Conservation (phyloP, 2,797 vertebrate species). For the Falco peregrinus region DNA sequence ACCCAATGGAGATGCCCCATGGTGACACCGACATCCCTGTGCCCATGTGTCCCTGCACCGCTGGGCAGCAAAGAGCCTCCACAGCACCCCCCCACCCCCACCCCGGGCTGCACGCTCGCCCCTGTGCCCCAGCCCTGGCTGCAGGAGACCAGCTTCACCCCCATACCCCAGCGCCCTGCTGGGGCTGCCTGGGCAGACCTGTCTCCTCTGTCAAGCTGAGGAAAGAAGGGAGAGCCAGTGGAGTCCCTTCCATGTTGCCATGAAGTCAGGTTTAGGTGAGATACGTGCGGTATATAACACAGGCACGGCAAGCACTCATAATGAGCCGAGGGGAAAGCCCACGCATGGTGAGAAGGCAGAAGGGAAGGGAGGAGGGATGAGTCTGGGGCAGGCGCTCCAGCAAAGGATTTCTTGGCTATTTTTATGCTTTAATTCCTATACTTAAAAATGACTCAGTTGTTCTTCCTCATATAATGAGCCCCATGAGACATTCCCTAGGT, state of each 20-base stretch:
- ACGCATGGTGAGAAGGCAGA: background rate
- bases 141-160: background rate
- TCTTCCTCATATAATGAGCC: constrained; percentile 10
- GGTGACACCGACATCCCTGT: background rate
- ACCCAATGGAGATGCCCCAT: fast-evolving
- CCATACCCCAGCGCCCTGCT: no score
- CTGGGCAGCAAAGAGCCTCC: background rate
- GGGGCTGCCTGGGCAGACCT: background rate
- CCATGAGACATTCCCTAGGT: background rate
- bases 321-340: background rate
- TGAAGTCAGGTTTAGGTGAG: background rate
- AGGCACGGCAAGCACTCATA: background rate
- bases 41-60: fast-evolving
- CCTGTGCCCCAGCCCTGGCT: background rate
- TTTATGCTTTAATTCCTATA: background rate
- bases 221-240: background rate
- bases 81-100: background rate
- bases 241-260: background rate
- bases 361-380: background rate
- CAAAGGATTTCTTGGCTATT: constrained; percentile 30
- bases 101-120: fast-evolving
- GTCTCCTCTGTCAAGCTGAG: background rate
- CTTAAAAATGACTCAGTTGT: constrained; percentile 32
- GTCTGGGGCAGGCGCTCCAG: background rate
- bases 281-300: background rate